Evolutionary conservation across 2,113 vertebrate species (phyloP).

Genomic region (Stegostoma tigrinum): DNA sequence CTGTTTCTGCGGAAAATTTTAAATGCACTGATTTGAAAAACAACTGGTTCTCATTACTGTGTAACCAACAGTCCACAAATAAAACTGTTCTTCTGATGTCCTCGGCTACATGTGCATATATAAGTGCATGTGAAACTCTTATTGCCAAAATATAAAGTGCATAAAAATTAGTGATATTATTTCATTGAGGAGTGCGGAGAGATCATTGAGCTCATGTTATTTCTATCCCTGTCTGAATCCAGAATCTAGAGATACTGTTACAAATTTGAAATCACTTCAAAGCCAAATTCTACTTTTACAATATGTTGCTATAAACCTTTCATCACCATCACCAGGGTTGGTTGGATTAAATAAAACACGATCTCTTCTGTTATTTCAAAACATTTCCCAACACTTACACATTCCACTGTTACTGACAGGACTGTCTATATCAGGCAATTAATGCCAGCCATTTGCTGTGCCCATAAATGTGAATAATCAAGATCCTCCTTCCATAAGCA

Average conservation of each 20-base stretch:
- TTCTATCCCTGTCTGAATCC: background rate
- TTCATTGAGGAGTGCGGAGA: background rate
- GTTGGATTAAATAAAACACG: background rate
- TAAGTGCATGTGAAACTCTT: background rate
- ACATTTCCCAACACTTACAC: background rate
- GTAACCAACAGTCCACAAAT: background rate
- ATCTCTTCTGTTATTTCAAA: background rate
- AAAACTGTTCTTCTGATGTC: background rate
- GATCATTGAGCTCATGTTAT: background rate
- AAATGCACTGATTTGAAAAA: background rate
- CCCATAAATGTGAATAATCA: background rate
- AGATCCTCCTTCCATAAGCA: background rate
- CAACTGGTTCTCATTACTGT: background rate
- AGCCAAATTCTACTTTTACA: background rate
- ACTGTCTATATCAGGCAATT: background rate
- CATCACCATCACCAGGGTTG: background rate
- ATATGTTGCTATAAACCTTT: background rate
- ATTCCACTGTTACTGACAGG: background rate
- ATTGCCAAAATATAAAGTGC: background rate
- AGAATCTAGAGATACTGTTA: background rate
- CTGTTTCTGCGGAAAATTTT: background rate
- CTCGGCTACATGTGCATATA: background rate
- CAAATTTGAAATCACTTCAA: background rate
- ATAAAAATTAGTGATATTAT: background rate
- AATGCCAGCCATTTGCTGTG: background rate